Evolutionary conservation across 2,797 vertebrate genomes (phyloP).

Genomic region (Argya squamiceps): DNA sequence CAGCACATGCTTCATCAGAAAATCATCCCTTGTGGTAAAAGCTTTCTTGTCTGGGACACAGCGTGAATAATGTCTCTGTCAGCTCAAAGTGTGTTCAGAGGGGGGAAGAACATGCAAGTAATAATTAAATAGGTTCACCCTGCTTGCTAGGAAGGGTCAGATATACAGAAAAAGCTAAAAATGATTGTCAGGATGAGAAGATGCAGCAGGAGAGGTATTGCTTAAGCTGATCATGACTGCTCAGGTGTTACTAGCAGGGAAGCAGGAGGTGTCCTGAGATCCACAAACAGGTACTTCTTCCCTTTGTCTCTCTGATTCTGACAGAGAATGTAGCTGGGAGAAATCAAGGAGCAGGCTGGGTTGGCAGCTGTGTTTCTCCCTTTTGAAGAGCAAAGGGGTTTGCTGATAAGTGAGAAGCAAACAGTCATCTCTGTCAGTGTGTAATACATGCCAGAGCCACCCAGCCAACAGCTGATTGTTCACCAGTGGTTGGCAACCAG

Average conservation of each 20-base stretch:
- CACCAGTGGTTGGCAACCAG: neutral
- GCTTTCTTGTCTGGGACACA: neutral
- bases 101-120: neutral
- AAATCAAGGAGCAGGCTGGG: neutral
- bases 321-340: neutral
- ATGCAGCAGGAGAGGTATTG: neutral
- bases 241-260: neutral
- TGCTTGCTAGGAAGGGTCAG: neutral
- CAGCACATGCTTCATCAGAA: slow-evolving; percentile 30
- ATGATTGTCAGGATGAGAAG: neutral
- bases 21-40: slow-evolving; percentile 18
- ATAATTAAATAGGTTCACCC: neutral
- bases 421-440: neutral
- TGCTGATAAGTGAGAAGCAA: neutral
- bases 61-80: neutral
- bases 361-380: neutral
- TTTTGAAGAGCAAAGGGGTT: neutral
- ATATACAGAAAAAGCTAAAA: neutral
- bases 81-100: neutral
- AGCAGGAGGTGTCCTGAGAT: neutral
- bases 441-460: neutral
- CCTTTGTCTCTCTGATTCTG: neutral
- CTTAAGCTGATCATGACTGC: neutral
- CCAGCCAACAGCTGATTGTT: neutral
- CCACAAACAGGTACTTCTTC: neutral